Base-by-base conservation (phyloP, 1,140 invertebrate genomes). In the Heliconius eleuchia region DNA sequence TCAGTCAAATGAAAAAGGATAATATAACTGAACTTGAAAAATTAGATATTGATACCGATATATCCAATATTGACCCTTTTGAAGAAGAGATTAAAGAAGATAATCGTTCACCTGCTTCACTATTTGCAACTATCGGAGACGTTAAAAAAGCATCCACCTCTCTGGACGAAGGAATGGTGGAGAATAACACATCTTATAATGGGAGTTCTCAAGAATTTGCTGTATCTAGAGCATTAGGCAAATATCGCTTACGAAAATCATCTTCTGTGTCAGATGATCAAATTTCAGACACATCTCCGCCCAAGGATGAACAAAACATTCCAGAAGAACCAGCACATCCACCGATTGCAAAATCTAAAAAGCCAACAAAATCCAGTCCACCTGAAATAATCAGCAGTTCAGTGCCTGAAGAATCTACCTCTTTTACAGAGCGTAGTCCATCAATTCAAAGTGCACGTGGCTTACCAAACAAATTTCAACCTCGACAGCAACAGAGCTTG, bases 151-250 rank as follows among this genome's bases (percentile, higher is more conserved):
- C 95, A 50, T 92, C 95, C 0, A 91, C 92, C 1, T 91, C 93
- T 5, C 95, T 95, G 30, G 96, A 96, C 82, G 95, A 96, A 85
- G 91, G 92, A 13, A 74, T 95, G 27, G 96, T 95, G 70, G 96
- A 96, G 52, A 95, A 96, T 6, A 96, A 96, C 74, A 94, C 92
- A 83, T 90, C 92, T 34, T 95, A 94, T 71, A 93, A 87, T 81
- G 91, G 92, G 60, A 92, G 94, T 77, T 94, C 93, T 18, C 94
- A 97, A 96, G 97, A 98, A 91, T 98, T 98, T 91, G 97, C 97
- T 0, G 97, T 98, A 5, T 98, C 97, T 0, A 93, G 97, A 86
- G 97, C 97, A 2, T 92, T 98, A 55, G 97, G 97, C 37, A 97
- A 97, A 94, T 98, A 98, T 89, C 94, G 97, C 74, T 96, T 97